Evolutionary conservation across 1,140 invertebrate genomes (phyloP), one percentile per base, ranked within the genome.

Genomic region (Pseudomyrmex gracilis): DNA sequence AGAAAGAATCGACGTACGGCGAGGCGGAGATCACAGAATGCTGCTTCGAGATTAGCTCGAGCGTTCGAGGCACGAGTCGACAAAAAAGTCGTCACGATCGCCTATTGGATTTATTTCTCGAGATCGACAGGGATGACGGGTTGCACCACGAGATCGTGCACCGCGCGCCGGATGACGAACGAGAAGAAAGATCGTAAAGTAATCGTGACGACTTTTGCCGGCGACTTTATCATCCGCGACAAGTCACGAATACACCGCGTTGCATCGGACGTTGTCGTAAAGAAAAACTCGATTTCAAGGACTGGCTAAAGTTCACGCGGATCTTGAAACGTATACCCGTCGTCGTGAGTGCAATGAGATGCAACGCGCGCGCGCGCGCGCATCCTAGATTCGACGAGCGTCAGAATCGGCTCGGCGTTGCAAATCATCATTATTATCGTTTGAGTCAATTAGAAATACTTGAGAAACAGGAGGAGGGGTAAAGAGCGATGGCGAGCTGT

Each of bases 301-400:
- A 88, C 87, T 87, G 10, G 49, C 20, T 80, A 89, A 88, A 89
- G 87, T 85, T 88, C 87, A 89, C 70, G 34, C 76, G 57, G 73
- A 47, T 76, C 74, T 67, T 49, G 74, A 57, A 76, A 57, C 63
- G 60, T 55, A 20, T 73, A 51, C 13, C 12, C 47, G 60, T 82
- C 47, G 43, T 60, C 51, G 66, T 45, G 60, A 34, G 53, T 17
- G 57, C 66, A 71, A 34, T 74, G 55, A 67, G 80, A 70, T 74
- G 63, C 60, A 45, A 47, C 61, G 43, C 49, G 9, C 73, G 45
- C 61, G 43, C 49, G 9, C 73, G 45, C 13, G 34, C 66, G 61
- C 74, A 63, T 73, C 55, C 70, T 84, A 24, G 55, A 34, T n/a
- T 43, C 47, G 51, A 57, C 7, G n/a, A 82, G 17, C 47, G 20